Percentiles rank a stretch among this genome's conserved stretches.
phyloP scores from a whole-genome alignment of 2,797 vertebrate genomes.

The Zonotrichia albicollis region DNA sequence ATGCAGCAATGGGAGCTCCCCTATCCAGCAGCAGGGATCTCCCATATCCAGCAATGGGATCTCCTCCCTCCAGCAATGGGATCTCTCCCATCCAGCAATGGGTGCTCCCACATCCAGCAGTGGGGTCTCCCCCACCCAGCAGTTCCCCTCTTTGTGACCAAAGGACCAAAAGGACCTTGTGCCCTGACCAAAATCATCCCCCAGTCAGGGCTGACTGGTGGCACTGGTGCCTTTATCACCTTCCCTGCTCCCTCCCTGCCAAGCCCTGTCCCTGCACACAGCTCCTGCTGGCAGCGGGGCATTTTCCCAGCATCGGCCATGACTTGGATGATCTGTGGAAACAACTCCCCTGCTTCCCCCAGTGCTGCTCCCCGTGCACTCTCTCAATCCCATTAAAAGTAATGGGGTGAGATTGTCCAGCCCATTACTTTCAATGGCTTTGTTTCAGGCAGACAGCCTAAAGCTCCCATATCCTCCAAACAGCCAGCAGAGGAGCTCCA shows the following conservation, averaged over 20 bases:
- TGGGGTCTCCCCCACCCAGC: too few relatives aligned
- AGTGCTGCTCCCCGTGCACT: neutral
- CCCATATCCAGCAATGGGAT: accelerated
- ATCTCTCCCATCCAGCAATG: accelerated
- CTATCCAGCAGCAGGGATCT: too few relatives aligned
- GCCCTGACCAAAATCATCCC: neutral
- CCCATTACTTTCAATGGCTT: conserved; percentile 61
- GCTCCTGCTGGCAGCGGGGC: neutral
- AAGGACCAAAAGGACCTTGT: too few relatives aligned
- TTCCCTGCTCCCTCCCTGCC: neutral
- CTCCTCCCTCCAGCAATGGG: accelerated
- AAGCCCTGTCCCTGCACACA: neutral
- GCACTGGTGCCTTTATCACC: neutral
- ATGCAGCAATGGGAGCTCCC: neutral
- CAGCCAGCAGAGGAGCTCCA: neutral
- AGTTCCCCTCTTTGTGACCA: neutral
- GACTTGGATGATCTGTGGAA: neutral
- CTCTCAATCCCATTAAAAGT: conserved; percentile 51
- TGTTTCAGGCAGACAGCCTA: conserved; percentile 33
- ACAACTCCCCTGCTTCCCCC: conserved; percentile 18
- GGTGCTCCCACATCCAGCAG: neutral
- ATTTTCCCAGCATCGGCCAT: neutral
- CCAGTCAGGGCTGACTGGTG: neutral
- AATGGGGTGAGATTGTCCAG: conserved; percentile 65
- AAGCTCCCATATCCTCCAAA: conserved; percentile 23